A percentile compares a stretch with the other conserved stretches of the same genome.
These are phyloP conservation scores for Drepana falcataria DNA, from an alignment of 2,888 invertebrate genomes.

Conservation along the genomic window DNA sequence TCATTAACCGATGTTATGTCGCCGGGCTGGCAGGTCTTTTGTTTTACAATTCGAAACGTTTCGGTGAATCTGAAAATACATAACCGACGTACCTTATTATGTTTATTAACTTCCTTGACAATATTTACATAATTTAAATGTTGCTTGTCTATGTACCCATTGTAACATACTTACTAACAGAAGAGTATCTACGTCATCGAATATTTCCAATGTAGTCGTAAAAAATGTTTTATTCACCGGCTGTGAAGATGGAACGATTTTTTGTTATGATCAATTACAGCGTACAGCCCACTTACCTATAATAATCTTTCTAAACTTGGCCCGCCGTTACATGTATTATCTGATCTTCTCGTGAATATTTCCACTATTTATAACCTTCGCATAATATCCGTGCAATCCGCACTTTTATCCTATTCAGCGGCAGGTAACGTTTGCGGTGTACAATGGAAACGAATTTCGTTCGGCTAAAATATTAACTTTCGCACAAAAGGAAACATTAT, in stretches of 20 bases:
- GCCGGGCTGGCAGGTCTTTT: slow-evolving; percentile 43
- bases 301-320: slow-evolving; percentile 25
- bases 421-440: slow-evolving; percentile 63
- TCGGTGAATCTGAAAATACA: slow-evolving; percentile 32
- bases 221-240: not conserved
- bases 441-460: slow-evolving; percentile 67
- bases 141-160: not conserved
- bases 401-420: slow-evolving; percentile 53
- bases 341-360: slow-evolving; percentile 41
- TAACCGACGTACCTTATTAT: slow-evolving; percentile 7
- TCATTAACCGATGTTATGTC: slow-evolving; percentile 31
- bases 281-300: slow-evolving; percentile 47
- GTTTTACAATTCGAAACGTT: slow-evolving; percentile 55
- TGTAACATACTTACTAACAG: not conserved
- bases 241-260: not conserved
- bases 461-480: slow-evolving; percentile 76
- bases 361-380: slow-evolving; percentile 49
- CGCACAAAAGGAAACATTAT: slow-evolving; percentile 70
- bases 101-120: slow-evolving; percentile 10
- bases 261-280: slow-evolving; percentile 56
- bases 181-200: not conserved
- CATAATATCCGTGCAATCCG: slow-evolving; percentile 61
- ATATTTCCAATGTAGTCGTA: not conserved
- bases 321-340: slow-evolving; percentile 44
- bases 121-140: not conserved